These are phyloP conservation scores for Fabriciana adippe DNA, from an alignment of 2,888 invertebrate genomes.

Conservation along the genomic window DNA sequence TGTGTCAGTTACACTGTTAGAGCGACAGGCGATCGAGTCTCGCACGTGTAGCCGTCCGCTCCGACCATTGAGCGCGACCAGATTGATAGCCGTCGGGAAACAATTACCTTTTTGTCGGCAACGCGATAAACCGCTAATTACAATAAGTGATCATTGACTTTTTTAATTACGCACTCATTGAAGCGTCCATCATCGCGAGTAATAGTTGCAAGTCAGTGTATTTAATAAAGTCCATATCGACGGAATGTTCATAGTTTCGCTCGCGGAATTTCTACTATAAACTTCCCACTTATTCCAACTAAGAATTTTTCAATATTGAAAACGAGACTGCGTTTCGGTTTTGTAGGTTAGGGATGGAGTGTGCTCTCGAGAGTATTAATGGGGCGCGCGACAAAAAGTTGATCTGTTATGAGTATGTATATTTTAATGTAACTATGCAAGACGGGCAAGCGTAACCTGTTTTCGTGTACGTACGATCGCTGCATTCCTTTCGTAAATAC, in stretches of 20 bases:
- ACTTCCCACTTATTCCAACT: conserved; percentile 51
- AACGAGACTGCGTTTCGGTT: conserved; percentile 39
- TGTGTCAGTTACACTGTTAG: conserved; percentile 34
- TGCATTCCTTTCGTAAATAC: conserved; percentile 68
- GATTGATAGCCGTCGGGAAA: conserved; percentile 71
- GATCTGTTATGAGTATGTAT: conserved; percentile 57
- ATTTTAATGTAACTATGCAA: conserved; percentile 58
- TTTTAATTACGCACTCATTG: conserved; percentile 73
- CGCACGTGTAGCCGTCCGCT: conserved; percentile 53
- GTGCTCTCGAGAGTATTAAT: conserved; percentile 22
- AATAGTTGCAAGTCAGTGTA: conserved; percentile 80
- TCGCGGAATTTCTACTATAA: conserved; percentile 73
- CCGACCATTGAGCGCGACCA: conserved; percentile 45
- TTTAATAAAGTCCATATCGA: conserved; percentile 68
- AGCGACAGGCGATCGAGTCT: conserved; percentile 32
- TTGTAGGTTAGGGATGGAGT: conserved; percentile 23
- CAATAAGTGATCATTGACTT: conserved; percentile 78
- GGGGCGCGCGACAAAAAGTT: conserved; percentile 50
- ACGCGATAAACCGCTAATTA: conserved; percentile 75
- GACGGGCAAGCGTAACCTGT: conserved; percentile 66
- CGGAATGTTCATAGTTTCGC: conserved; percentile 65
- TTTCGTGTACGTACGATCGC: conserved; percentile 58
- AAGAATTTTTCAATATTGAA: conserved; percentile 51
- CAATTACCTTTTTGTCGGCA: conserved; percentile 77
- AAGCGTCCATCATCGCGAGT: conserved; percentile 58